These are phyloP conservation scores for Dicerorhinus sumatrensis DNA, from an alignment of 2,113 vertebrate genomes.

Conservation along the genomic window DNA sequence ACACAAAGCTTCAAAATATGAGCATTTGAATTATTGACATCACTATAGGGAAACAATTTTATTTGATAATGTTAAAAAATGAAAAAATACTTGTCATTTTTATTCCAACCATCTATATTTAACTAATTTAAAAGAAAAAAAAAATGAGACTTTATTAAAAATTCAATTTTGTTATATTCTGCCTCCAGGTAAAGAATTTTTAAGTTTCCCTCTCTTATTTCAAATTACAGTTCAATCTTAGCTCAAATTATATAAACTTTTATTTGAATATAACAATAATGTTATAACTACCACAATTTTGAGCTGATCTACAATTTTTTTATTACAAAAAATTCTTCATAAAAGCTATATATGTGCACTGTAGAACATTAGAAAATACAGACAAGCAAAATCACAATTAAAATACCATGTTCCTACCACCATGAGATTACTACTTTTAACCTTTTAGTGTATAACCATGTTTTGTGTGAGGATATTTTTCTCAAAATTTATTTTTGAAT, in stretches of 20 bases:
- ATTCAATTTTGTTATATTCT: not conserved
- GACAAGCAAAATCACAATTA: conserved; percentile 19
- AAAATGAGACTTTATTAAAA: not conserved
- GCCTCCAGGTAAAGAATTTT: not conserved
- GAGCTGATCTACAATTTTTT: not conserved
- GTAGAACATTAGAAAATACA: not conserved
- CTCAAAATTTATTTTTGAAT: not conserved
- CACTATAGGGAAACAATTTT: not conserved
- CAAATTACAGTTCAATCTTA: not conserved
- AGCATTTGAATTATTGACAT: not conserved
- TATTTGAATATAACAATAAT: not conserved
- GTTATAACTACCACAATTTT: not conserved
- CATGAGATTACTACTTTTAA: not conserved
- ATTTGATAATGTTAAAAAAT: conserved; percentile 1
- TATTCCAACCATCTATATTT: not conserved
- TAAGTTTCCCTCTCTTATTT: not conserved
- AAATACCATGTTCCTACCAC: not conserved
- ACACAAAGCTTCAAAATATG: not conserved
- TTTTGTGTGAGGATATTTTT: not conserved
- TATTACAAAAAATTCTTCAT: not conserved
- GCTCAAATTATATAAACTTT: not conserved
- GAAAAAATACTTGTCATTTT: not conserved
- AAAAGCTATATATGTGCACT: not conserved
- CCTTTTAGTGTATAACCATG: not conserved
- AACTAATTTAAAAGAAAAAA: not conserved